These are phyloP conservation scores for Mycalesis mineus DNA, from an alignment of 2,888 invertebrate genomes.

Conservation along the genomic window DNA sequence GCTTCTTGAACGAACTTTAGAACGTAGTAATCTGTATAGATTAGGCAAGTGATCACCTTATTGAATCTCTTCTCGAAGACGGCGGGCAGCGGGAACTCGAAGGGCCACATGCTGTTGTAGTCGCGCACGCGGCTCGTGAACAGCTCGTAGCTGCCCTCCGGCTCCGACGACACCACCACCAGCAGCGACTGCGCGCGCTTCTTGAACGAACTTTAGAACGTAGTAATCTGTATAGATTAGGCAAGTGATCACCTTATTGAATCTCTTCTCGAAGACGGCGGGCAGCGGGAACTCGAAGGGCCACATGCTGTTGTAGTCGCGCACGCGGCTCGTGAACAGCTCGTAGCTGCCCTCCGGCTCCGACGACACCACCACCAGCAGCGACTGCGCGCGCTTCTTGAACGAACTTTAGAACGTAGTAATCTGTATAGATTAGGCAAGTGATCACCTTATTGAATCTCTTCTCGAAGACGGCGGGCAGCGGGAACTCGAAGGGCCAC, in stretches of 20 bases:
- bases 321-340: constrained; percentile 88
- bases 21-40: too few species aligned
- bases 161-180: too few species aligned
- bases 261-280: constrained; percentile 71
- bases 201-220: too few species aligned
- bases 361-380: constrained; percentile 93
- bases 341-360: constrained; percentile 86
- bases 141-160: constrained; percentile 83
- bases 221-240: too few species aligned
- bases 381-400: constrained; percentile 84
- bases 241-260: constrained; percentile 79
- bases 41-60: too few species aligned
- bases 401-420: too few species aligned
- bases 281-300: constrained; percentile 90
- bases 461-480: constrained; percentile 79
- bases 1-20: too few species aligned
- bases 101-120: constrained; percentile 88
- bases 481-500: constrained; percentile 88
- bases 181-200: too few species aligned
- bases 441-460: constrained; percentile 76
- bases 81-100: constrained; percentile 84
- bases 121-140: constrained; percentile 89
- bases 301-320: constrained; percentile 84
- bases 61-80: constrained; percentile 73
- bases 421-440: too few species aligned